These are phyloP conservation scores for Beroe forskalii DNA, from an alignment of 37 sponge, comb jelly and placozoan genomes.

Conservation along the genomic window DNA sequence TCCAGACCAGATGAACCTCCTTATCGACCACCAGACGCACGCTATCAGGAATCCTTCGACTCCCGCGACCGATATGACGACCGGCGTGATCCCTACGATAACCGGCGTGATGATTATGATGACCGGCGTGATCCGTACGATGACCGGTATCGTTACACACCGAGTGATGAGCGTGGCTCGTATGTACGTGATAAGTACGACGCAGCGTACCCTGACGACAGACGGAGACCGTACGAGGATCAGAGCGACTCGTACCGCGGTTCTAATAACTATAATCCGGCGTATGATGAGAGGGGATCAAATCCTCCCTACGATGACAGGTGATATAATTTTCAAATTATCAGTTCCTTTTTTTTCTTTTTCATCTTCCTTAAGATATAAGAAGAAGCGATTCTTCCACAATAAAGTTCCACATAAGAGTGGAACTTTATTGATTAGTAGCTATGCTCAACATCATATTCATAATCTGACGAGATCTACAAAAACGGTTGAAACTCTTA, in stretches of 20 bases:
- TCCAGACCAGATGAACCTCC: background rate
- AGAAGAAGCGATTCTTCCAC: background rate
- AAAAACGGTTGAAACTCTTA: too few species aligned
- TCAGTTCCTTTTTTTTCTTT: too few species aligned
- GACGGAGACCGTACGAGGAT: background rate
- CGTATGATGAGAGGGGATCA: background rate
- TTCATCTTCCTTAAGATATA: background rate
- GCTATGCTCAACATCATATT: too few species aligned
- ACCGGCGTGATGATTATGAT: background rate
- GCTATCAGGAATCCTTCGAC: background rate
- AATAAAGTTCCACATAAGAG: too few species aligned
- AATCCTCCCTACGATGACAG: background rate
- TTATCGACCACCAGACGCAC: background rate
- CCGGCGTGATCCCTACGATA: constrained; percentile 26
- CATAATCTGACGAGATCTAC: too few species aligned
- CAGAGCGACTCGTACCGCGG: background rate
- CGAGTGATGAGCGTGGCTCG: background rate
- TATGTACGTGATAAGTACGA: background rate
- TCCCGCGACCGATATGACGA: background rate
- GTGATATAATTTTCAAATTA: too few species aligned
- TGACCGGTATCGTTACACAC: background rate
- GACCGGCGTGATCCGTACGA: background rate
- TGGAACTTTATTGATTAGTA: too few species aligned
- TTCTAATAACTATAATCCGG: background rate
- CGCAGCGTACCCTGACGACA: background rate